Evolutionary conservation across 2,797 vertebrate genomes (phyloP).

Genomic region (Gambelia wislizenii): DNA sequence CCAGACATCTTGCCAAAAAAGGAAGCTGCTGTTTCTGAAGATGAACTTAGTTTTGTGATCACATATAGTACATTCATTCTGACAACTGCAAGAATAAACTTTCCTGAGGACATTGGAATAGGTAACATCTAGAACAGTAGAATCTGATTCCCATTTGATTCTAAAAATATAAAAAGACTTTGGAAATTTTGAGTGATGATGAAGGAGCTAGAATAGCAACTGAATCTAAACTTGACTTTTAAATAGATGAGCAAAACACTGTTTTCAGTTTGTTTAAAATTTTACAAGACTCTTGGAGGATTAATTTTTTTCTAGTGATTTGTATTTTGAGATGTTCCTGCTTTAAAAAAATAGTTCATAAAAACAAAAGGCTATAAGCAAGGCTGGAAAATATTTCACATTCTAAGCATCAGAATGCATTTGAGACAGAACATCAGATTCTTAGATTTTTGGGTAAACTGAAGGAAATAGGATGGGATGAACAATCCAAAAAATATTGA

Average conservation of each 20-base stretch:
- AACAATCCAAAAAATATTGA: neutral
- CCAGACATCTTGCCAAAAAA: slow-evolving; percentile 59
- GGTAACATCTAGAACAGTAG: slow-evolving; percentile 2
- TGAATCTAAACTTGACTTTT: slow-evolving; percentile 34
- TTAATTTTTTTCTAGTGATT: slow-evolving; percentile 8
- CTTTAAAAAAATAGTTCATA: neutral
- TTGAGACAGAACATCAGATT: neutral
- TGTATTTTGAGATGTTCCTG: slow-evolving; percentile 14
- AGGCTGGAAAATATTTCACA: slow-evolving; percentile 27
- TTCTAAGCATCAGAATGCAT: slow-evolving; percentile 17
- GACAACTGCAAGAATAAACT: slow-evolving; percentile 5
- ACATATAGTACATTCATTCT: slow-evolving; percentile 10
- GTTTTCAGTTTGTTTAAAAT: neutral
- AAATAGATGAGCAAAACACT: slow-evolving; percentile 10
- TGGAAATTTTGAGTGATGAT: neutral
- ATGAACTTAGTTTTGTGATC: neutral
- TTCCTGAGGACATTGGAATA: slow-evolving; percentile 20
- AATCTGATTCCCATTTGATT: slow-evolving; percentile 21
- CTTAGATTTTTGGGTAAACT: neutral
- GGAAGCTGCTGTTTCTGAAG: slow-evolving; percentile 58
- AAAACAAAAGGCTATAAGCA: neutral
- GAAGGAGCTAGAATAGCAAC: neutral
- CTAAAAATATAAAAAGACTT: slow-evolving; percentile 9
- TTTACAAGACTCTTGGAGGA: neutral
- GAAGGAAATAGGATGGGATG: neutral